These are phyloP conservation scores for Xiphophorus maculatus DNA, from an alignment of 2,113 vertebrate genomes.

Conservation along the genomic window DNA sequence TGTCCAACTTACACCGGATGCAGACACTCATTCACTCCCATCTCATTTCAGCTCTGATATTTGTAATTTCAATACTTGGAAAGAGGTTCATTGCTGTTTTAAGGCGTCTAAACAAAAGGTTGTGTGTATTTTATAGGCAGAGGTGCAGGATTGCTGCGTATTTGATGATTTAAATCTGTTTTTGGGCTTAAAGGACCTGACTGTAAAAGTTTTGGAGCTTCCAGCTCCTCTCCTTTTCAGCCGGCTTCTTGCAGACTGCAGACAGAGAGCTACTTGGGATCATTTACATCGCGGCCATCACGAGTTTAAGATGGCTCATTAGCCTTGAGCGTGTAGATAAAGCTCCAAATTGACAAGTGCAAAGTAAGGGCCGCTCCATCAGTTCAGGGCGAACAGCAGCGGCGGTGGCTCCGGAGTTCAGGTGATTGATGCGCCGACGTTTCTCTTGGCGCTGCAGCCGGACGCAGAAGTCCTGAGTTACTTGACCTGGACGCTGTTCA, in stretches of 20 bases:
- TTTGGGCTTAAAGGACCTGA: no score
- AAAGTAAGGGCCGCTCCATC: constrained; percentile 56
- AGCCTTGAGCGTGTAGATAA: constrained; percentile 61
- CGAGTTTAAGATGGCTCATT: constrained; percentile 60
- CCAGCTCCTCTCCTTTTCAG: background rate
- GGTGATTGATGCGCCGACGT: constrained; percentile 76
- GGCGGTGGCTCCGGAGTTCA: constrained; percentile 20
- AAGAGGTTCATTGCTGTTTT: no score
- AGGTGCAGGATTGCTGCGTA: background rate
- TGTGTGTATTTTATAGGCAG: no score
- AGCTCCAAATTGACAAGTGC: constrained; percentile 82
- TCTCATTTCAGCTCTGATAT: no score
- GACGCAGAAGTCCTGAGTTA: constrained; percentile 12
- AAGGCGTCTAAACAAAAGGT: no score
- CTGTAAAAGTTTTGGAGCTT: background rate
- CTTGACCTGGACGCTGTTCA: background rate
- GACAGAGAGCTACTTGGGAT: constrained; percentile 54
- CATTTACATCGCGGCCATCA: constrained; percentile 59
- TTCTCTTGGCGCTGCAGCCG: constrained; percentile 56
- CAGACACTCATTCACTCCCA: no score
- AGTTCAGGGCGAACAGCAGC: constrained; percentile 40
- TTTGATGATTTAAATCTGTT: background rate
- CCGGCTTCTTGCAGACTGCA: constrained; percentile 19
- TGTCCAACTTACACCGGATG: no score
- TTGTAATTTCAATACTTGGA: no score